Base-by-base conservation (phyloP, 1,140 invertebrate genomes). In the Tenebrio molitor region DNA sequence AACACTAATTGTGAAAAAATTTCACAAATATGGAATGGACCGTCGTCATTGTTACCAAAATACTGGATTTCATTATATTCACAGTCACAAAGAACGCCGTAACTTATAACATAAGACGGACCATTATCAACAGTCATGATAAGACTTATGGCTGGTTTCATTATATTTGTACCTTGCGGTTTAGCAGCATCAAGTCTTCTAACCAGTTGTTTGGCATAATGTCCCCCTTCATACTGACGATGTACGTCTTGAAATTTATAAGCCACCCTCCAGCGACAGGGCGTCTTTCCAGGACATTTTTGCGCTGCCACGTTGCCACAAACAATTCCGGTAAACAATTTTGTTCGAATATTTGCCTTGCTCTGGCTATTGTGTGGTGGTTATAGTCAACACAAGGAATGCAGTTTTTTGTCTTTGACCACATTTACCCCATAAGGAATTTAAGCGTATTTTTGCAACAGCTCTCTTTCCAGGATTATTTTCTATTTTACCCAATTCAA, bases 121-220 rank as follows among this genome's bases (percentile, higher is more conserved):
- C 33, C 58, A 63, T 63, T 25, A 63, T 63, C 3, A 63, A 16
- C n/a, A 34, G 23, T 7, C 8, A 12, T 63, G 3, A 34, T 5
- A 33, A 63, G 58, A 33, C 58, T 63, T 63, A 63, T 63, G 12
- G 58, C 21, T 33, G 58, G 58, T 16, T 63, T 63, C 21, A 63
- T 63, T 1, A 63, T 4, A 29, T 63, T 63, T 25, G 58, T 63
- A 63, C 58, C 21, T 63, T 63, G 8, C 17, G 46, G 46, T 53
- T 53, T 53, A 3, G 2, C 15, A 2, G 46, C 46, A 53, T 53
- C 46, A 17, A 53, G 15, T 53, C 46, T 53, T 53, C 46, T 53
- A 6, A 63, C 58, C 1, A 63, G 58, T 25, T 29, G 23, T 63
- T 63, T 63, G 1, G 58, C 23, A 63, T 21, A 63, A 29, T 33